These are phyloP conservation scores for Urocolius indicus DNA, from an alignment of 2,113 vertebrate genomes.

Conservation along the genomic window DNA sequence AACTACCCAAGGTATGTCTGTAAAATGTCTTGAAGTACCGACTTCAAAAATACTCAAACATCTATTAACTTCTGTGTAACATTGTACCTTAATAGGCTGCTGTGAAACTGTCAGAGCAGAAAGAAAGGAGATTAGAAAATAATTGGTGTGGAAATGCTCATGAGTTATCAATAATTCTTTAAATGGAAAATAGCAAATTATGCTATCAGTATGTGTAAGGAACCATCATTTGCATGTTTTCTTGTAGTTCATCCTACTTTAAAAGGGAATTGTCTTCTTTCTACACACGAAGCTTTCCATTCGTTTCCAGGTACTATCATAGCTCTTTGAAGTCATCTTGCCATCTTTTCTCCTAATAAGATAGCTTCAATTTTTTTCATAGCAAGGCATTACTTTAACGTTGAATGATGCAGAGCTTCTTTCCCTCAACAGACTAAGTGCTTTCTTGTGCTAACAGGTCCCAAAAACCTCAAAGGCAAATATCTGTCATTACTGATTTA, in stretches of 20 bases:
- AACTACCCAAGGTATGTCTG: slow-evolving; percentile 91
- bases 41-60: neutral
- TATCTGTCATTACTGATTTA: neutral
- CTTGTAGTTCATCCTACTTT: neutral
- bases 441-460: neutral
- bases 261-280: neutral
- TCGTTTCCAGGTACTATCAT: neutral
- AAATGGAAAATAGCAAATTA: neutral
- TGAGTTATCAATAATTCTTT: neutral
- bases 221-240: neutral
- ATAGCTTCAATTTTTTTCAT: neutral
- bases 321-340: neutral
- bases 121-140: neutral
- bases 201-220: neutral
- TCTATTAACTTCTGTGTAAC: neutral
- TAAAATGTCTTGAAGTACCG: neutral
- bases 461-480: neutral
- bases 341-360: neutral
- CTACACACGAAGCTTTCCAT: neutral
- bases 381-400: neutral
- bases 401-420: neutral
- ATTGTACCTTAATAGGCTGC: neutral
- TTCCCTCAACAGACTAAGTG: neutral
- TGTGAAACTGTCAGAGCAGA: neutral
- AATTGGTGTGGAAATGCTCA: neutral